A percentile compares a stretch with the other conserved stretches of the same genome.
Evolutionary conservation across 1,140 invertebrate genomes (phyloP).

Genomic region (Drosophila triauraria): DNA sequence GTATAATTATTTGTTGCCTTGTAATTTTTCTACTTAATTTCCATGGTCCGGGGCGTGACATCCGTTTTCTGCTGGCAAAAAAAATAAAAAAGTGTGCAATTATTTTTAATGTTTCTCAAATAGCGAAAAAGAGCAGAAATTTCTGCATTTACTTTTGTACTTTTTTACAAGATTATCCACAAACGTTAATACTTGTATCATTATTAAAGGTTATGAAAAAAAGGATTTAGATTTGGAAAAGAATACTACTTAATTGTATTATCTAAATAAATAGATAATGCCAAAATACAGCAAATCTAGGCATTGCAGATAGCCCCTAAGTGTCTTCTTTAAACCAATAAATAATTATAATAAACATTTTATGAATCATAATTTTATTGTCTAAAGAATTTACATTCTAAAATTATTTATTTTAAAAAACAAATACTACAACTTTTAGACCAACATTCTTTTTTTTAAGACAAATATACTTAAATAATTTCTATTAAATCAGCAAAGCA

Average conservation of each 20-base stretch:
- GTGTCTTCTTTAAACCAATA: too few species aligned
- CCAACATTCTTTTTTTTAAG: not conserved
- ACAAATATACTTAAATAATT: not conserved
- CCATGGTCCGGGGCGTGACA: slow-evolving; percentile 69
- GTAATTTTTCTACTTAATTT: slow-evolving; percentile 80
- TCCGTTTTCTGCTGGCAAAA: slow-evolving; percentile 44
- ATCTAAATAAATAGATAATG: too few species aligned
- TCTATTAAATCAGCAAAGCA: not conserved
- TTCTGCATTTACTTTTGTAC: slow-evolving; percentile 24
- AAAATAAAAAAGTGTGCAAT: slow-evolving; percentile 55
- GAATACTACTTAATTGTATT: too few species aligned
- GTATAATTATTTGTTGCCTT: slow-evolving; percentile 77
- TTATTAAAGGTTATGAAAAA: not conserved
- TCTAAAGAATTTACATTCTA: too few species aligned
- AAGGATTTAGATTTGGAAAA: not conserved
- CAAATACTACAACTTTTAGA: not conserved
- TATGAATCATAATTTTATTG: too few species aligned
- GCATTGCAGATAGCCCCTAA: too few species aligned
- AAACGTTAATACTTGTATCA: not conserved
- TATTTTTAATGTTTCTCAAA: slow-evolving; percentile 54
- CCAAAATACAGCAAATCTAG: too few species aligned
- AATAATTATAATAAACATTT: too few species aligned
- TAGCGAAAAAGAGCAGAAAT: slow-evolving; percentile 8
- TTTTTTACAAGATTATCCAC: slow-evolving; percentile 3
- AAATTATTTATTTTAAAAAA: too few species aligned